Conservation (phyloP, 1,140 invertebrate genomes). For the Papilio xuthus region DNA sequence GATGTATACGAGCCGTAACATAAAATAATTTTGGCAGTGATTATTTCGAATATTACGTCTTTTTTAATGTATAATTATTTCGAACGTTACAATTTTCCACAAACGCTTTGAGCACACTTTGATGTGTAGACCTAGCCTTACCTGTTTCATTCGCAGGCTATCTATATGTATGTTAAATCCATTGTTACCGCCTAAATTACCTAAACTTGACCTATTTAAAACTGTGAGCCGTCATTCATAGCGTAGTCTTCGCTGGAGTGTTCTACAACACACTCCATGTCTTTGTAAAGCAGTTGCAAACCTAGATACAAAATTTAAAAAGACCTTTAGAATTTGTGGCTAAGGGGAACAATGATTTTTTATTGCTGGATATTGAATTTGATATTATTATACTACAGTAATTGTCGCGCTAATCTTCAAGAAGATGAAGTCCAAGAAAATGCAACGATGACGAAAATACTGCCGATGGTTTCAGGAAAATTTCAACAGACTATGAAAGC, state of each 20-base stretch:
- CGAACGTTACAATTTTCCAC: too few relatives aligned
- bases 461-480: slow-evolving; percentile 47
- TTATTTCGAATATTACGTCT: too few relatives aligned
- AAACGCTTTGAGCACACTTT: neutral
- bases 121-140: neutral
- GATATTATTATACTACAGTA: slow-evolving; percentile 25
- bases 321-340: slow-evolving; percentile 25
- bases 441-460: slow-evolving; percentile 48
- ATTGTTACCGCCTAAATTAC: neutral
- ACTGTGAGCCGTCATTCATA: neutral
- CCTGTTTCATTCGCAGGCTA: neutral
- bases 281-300: neutral
- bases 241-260: neutral
- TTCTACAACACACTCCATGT: neutral
- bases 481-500: slow-evolving; percentile 62
- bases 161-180: neutral
- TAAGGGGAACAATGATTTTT: slow-evolving; percentile 27
- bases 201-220: neutral
- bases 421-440: neutral
- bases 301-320: neutral
- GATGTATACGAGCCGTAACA: too few relatives aligned
- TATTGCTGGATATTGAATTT: slow-evolving; percentile 2
- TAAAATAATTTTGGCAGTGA: too few relatives aligned
- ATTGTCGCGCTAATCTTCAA: neutral
- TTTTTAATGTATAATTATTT: too few relatives aligned